Base-by-base conservation (phyloP, 2,888 invertebrate genomes). In the Leptinotarsa tumamoca region DNA sequence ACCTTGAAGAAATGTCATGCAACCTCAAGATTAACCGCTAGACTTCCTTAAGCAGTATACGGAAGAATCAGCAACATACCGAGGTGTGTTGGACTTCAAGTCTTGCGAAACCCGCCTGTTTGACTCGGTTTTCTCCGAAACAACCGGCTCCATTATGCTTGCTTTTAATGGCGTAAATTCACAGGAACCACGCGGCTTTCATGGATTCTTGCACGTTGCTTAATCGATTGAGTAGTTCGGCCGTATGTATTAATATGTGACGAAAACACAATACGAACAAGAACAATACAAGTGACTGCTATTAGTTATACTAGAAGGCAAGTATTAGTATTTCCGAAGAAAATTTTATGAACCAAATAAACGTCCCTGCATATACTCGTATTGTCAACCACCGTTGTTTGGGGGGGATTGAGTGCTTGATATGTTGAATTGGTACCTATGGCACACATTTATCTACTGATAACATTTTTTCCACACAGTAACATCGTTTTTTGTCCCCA, bases 161-260 rank as follows among this genome's bases (percentile, higher is more conserved):
- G 33, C 63, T 63, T 63, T 63, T 43, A n/a, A 43, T 7, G n/a
- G 63, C 63, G n/a, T 15, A 43, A 63, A 63, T 43, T 63, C 17
- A 10, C 63, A 63, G 43, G 13, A 43, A 17, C 43, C 18, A 15
- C 17, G 4, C n/a, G 33, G 43, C 23, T n/a, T 63, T 33, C 63
- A 63, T n/a, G 63, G 63, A 63, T 63, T 63, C 43, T 63, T 43
- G 27, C 63, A 63, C 63, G 63, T 63, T 33, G 63, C 15, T 27
- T 13, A 15, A 27, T 33, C 63, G 14, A 33, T 15, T 17, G 43
- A 43, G 27, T n/a, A 27, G 63, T n/a, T 63, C 13, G 63, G n/a
- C 43, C 43, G 17, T 63, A 27, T 18, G 33, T 43, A 58, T 58
- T 23, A 15, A 58, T 58, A 58, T 63, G 63, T 63, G 27, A 63